A percentile compares a stretch with the other conserved stretches of the same genome.
phyloP scores from a whole-genome alignment of 2,797 vertebrate species.

The Protosalanx chinensis region DNA sequence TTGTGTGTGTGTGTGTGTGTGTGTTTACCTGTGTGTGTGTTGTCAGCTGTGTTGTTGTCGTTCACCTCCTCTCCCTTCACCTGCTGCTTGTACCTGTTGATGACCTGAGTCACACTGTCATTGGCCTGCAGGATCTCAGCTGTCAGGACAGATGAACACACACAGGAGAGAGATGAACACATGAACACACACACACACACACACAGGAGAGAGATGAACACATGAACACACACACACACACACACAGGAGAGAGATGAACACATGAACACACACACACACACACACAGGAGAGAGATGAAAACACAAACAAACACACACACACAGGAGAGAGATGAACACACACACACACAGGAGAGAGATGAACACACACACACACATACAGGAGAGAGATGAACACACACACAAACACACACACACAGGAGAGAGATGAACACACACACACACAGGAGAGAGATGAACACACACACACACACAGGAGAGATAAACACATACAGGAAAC shows the following conservation, averaged over 20 bases:
- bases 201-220: no score
- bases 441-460: not conserved
- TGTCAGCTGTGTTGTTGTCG: conserved; percentile 71
- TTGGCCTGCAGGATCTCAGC: conserved; percentile 98
- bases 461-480: not conserved
- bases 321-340: not conserved
- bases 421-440: no score
- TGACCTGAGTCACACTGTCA: conserved; percentile 95
- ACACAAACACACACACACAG: not conserved
- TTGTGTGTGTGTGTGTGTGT: conserved; percentile 45
- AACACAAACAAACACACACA: not conserved
- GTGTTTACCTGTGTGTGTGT: conserved; percentile 51
- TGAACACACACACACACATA: not conserved
- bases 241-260: no score
- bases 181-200: not conserved
- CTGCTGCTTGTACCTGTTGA: conserved; percentile 93
- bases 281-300: not conserved
- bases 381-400: not conserved
- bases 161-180: no score
- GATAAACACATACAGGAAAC: no score
- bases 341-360: not conserved
- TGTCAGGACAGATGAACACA: conserved; percentile 47
- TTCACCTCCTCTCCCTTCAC: conserved; percentile 93
- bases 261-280: not conserved
- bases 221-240: not conserved